phyloP scores from a whole-genome alignment of 2,113 vertebrate genomes.

The Actenoides hombroni region DNA sequence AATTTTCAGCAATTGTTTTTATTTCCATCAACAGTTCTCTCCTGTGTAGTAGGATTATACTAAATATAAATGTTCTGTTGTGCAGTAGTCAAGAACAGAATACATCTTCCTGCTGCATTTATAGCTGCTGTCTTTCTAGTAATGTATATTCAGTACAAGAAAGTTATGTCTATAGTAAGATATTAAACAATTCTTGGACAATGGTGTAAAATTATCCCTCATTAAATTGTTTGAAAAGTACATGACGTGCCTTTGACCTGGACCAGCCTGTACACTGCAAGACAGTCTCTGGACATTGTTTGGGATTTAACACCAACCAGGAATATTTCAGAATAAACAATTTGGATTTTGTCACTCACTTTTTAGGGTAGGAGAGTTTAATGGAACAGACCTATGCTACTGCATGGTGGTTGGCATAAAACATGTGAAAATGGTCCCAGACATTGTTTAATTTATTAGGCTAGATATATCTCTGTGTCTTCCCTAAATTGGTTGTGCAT shows the following conservation, averaged over 20 bases:
- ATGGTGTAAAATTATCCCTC: background rate
- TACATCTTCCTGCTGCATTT: background rate
- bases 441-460: background rate
- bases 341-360: background rate
- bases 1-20: background rate
- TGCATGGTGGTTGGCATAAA: background rate
- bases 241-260: background rate
- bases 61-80: background rate
- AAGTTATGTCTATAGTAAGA: background rate
- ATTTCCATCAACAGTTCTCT: background rate
- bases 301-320: background rate
- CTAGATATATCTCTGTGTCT: background rate
- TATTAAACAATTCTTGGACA: background rate
- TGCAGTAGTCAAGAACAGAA: background rate
- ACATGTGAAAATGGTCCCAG: background rate
- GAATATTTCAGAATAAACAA: background rate
- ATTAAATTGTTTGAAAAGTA: background rate
- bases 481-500: background rate
- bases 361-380: background rate
- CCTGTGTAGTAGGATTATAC: background rate
- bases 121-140: background rate
- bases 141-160: background rate
- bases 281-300: background rate
- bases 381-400: background rate
- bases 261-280: background rate